Evolutionary conservation across 2,113 vertebrate genomes (phyloP).

Genomic region (Notiomystis cincta): DNA sequence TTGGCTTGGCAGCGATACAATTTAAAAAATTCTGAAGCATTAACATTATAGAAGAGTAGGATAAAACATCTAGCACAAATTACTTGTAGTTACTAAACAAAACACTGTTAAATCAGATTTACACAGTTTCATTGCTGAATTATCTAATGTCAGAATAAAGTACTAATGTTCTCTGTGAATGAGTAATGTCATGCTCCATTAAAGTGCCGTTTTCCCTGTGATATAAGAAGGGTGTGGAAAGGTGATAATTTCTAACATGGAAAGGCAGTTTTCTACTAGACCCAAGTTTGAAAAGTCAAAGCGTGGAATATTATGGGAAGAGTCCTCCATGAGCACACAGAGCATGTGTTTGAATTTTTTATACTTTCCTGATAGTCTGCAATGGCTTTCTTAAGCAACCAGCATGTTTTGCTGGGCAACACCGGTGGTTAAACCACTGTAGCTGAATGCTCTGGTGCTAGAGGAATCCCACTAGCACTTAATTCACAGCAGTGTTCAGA

Average conservation of each 20-base stretch:
- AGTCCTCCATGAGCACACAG: fast-evolving
- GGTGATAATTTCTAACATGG: background rate
- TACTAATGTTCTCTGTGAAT: background rate
- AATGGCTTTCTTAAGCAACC: background rate
- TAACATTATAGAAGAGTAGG: background rate
- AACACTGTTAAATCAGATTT: background rate
- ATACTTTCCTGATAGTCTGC: background rate
- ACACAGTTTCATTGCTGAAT: background rate
- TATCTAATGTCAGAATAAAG: background rate
- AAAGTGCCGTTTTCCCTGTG: background rate
- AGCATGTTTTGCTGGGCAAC: background rate
- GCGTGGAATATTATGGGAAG: background rate
- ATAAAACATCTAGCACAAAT: background rate
- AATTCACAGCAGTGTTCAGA: background rate
- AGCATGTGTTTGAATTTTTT: background rate
- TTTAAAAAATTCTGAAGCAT: background rate
- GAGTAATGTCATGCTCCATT: background rate
- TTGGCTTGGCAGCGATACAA: background rate
- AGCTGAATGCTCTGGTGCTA: background rate
- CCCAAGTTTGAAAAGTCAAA: background rate
- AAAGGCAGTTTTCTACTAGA: background rate
- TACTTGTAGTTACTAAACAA: background rate
- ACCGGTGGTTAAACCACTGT: background rate
- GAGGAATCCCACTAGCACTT: background rate
- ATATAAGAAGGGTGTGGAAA: background rate